phyloP scores from a whole-genome alignment of 2,888 invertebrate species.

The Mimas tiliae region DNA sequence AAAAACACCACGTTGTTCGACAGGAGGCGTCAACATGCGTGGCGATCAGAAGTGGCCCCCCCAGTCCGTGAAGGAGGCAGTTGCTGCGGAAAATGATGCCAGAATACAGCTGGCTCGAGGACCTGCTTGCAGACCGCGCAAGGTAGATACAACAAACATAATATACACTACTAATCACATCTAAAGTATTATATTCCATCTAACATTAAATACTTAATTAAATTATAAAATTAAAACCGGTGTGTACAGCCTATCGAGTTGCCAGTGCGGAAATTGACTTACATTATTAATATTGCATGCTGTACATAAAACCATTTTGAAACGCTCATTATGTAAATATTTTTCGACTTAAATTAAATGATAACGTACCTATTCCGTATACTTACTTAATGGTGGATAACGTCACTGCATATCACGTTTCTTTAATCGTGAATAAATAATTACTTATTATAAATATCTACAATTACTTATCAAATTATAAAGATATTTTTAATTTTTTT shows the following conservation, averaged over 20 bases:
- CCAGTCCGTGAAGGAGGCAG: slow-evolving; percentile 89
- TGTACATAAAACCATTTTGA: slow-evolving; percentile 41
- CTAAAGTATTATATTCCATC: background rate
- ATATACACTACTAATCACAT: background rate
- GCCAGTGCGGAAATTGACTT: slow-evolving; percentile 34
- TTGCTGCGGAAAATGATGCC: slow-evolving; percentile 89
- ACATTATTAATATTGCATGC: slow-evolving; percentile 45
- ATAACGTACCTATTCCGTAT: slow-evolving; percentile 4
- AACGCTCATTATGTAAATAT: slow-evolving; percentile 26
- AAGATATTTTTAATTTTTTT: too few relatives aligned
- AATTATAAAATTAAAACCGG: slow-evolving; percentile 28
- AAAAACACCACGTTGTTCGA: background rate
- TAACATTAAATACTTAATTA: slow-evolving; percentile 3
- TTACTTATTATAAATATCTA: background rate
- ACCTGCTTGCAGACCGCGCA: slow-evolving; percentile 90
- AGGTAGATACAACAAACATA: slow-evolving; percentile 81
- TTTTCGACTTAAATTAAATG: background rate
- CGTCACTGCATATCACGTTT: slow-evolving; percentile 4
- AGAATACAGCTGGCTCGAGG: slow-evolving; percentile 89
- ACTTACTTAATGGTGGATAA: background rate
- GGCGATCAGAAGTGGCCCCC: slow-evolving; percentile 96
- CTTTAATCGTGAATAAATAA: background rate
- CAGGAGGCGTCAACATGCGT: slow-evolving; percentile 92
- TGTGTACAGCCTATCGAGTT: slow-evolving; percentile 38
- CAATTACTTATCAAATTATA: too few relatives aligned